phyloP scores from a whole-genome alignment of 1,140 invertebrate species.

The Caenorhabditis latens region DNA sequence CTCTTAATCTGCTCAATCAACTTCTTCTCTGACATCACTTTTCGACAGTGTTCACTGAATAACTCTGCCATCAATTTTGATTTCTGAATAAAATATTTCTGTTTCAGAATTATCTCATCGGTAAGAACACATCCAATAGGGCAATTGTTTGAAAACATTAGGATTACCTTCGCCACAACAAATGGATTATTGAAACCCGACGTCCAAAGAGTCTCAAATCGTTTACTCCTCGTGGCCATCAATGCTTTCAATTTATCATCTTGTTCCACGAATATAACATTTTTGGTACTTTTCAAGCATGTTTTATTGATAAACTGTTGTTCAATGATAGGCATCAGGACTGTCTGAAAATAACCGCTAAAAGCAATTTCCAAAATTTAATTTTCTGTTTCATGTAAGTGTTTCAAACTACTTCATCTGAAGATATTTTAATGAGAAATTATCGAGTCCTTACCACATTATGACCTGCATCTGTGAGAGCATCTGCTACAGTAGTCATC shows the following conservation, averaged over 20 bases:
- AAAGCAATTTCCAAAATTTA: not conserved
- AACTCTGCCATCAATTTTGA: not conserved
- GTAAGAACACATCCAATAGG: not conserved
- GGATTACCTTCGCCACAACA: not conserved
- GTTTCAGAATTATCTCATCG: too few relatives aligned
- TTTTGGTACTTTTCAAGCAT: conserved; percentile 6
- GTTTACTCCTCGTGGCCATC: not conserved
- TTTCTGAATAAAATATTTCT: not conserved
- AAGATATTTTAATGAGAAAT: too few relatives aligned
- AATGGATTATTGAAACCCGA: not conserved
- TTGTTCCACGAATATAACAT: conserved; percentile 11
- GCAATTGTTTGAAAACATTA: not conserved
- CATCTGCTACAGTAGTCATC: not conserved
- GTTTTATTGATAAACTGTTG: not conserved
- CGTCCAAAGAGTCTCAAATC: not conserved
- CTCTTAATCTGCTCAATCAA: not conserved
- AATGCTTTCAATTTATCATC: not conserved
- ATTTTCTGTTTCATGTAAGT: too few relatives aligned
- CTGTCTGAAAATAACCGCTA: not conserved
- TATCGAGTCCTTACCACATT: not conserved
- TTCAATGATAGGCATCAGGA: not conserved
- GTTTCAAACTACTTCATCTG: too few relatives aligned
- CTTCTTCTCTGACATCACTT: not conserved
- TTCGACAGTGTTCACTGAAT: not conserved
- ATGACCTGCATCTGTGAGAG: conserved; percentile 1